A percentile compares a stretch with the other conserved stretches of the same genome.
Evolutionary conservation across 2,888 invertebrate species (phyloP).

Genomic region (Drosophila peninsularis): DNA sequence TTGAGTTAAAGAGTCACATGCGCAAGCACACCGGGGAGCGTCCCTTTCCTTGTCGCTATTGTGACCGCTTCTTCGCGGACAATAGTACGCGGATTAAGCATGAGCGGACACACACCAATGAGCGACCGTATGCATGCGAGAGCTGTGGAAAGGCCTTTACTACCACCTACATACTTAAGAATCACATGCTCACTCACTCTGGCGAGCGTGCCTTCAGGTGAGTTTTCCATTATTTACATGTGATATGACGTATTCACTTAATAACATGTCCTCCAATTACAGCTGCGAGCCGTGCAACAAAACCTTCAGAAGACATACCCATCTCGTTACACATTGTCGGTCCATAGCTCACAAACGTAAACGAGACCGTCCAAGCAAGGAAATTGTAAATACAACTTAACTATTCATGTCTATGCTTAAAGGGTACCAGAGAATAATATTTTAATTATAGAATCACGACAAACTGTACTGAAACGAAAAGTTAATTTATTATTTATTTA

Average conservation of each 20-base stretch:
- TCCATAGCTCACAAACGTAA: constrained; percentile 63
- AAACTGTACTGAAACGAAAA: background rate
- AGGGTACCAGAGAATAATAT: background rate
- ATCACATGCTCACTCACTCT: constrained; percentile 69
- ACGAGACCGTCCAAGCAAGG: constrained; percentile 28
- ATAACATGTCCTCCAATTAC: background rate
- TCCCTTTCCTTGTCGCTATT: constrained; percentile 68
- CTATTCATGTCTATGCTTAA: background rate
- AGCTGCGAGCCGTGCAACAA: constrained; percentile 62
- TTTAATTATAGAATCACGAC: background rate
- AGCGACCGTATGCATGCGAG: constrained; percentile 69
- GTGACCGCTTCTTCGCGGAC: constrained; percentile 65
- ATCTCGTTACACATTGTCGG: constrained; percentile 53
- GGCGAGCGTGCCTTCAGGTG: constrained; percentile 71
- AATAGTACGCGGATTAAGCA: constrained; percentile 71
- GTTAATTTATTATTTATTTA: background rate
- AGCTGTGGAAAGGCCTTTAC: constrained; percentile 76
- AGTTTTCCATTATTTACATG: background rate
- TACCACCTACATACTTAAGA: constrained; percentile 68
- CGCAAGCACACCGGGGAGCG: constrained; percentile 70
- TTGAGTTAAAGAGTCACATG: constrained; percentile 70
- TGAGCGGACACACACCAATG: constrained; percentile 79
- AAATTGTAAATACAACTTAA: constrained; percentile 1
- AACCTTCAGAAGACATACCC: constrained; percentile 58
- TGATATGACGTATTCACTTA: background rate